phyloP scores from a whole-genome alignment of 2,888 invertebrate genomes.

The Lycia hirtaria region DNA sequence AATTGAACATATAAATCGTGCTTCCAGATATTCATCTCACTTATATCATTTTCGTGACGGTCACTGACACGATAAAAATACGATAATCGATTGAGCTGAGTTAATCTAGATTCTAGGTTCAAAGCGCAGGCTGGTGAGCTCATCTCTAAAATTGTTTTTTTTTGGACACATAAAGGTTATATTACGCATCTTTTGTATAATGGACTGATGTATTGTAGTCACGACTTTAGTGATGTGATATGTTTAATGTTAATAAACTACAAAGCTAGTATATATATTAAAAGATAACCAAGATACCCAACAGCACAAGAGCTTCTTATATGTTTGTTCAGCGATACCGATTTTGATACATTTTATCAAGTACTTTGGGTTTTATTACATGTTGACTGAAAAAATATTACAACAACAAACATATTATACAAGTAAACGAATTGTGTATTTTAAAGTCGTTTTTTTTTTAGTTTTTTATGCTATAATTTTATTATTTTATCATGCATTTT shows the following conservation, averaged over 20 bases:
- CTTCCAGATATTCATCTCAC: neutral
- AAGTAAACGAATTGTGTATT: too few relatives aligned
- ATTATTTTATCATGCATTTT: too few relatives aligned
- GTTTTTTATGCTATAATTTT: too few relatives aligned
- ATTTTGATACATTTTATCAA: too few relatives aligned
- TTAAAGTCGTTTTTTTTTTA: too few relatives aligned
- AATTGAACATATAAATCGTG: neutral
- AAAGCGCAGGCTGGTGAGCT: conserved; percentile 9
- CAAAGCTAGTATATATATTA: too few relatives aligned
- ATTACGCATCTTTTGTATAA: conserved; percentile 3
- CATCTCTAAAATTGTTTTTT: conserved; percentile 14
- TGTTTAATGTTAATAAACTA: neutral
- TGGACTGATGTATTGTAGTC: conserved; percentile 4
- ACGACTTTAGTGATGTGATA: conserved; percentile 1
- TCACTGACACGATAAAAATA: neutral
- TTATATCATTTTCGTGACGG: conserved; percentile 2
- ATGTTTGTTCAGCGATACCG: too few relatives aligned
- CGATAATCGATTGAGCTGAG: conserved; percentile 5
- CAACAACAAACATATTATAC: too few relatives aligned
- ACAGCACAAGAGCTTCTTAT: too few relatives aligned
- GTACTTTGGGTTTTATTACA: too few relatives aligned
- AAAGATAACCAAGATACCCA: too few relatives aligned
- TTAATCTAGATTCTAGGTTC: conserved; percentile 11
- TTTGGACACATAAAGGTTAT: neutral
- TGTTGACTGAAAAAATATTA: too few relatives aligned